Evolutionary conservation across 2,888 invertebrate genomes (phyloP).

Genomic region (Drosophila imparisetae): DNA sequence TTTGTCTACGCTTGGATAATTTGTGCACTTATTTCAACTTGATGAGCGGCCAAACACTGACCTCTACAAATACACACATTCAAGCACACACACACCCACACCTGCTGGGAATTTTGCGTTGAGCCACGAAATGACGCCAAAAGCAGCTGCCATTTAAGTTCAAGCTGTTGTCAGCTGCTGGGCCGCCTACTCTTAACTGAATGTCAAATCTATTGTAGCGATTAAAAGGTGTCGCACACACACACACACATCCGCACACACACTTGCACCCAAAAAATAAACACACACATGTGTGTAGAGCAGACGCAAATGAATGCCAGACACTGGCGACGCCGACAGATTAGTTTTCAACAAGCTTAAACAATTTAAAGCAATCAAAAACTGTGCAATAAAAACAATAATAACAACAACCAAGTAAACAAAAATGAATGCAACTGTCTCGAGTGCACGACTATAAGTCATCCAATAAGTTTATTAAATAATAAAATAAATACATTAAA

Average conservation of each 20-base stretch:
- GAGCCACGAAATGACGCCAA: constrained; percentile 39
- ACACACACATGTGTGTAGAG: constrained; percentile 1
- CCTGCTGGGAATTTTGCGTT: constrained; percentile 61
- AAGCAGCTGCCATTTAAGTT: constrained; percentile 2
- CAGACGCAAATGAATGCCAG: constrained; percentile 32
- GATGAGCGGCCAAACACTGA: constrained; percentile 15
- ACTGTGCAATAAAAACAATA: constrained; percentile 35
- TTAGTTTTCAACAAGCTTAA: constrained; percentile 55
- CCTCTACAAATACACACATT: constrained; percentile 2
- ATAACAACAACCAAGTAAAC: constrained; percentile 41
- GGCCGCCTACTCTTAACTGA: constrained; percentile 60
- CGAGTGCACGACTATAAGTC: constrained; percentile 12
- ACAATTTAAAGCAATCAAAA: constrained; percentile 71
- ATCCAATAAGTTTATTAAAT: neutral
- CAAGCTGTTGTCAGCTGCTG: constrained; percentile 5
- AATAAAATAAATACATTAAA: neutral
- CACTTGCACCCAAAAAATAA: constrained; percentile 1
- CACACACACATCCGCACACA: constrained; percentile 5
- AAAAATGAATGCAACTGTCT: constrained; percentile 6
- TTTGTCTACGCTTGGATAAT: constrained; percentile 67
- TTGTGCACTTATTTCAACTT: constrained; percentile 53
- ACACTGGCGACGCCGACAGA: constrained; percentile 19
- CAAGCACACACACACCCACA: constrained; percentile 28
- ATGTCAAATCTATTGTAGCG: constrained; percentile 77
- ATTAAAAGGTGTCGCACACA: constrained; percentile 50